Conservation (phyloP, 2,797 vertebrate species). For the Mionectes olivaceus region DNA sequence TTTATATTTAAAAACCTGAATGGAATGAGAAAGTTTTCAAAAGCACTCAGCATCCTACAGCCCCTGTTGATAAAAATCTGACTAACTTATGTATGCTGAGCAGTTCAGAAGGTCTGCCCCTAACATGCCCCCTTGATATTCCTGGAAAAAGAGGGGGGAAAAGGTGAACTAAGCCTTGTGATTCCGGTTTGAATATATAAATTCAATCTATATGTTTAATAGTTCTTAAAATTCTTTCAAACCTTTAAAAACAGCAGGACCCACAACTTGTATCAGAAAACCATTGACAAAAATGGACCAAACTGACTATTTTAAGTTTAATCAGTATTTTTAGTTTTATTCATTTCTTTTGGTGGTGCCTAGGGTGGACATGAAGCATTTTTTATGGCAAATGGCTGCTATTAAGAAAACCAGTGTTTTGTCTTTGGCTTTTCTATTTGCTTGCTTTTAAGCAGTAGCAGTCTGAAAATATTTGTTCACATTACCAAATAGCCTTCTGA, state of each 20-base stretch:
- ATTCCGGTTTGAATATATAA: background rate
- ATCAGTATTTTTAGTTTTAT: background rate
- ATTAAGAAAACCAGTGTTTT: background rate
- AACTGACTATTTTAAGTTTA: background rate
- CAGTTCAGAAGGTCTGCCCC: background rate
- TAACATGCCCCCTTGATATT: background rate
- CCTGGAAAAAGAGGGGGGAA: background rate
- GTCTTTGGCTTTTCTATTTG: background rate
- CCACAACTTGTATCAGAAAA: background rate
- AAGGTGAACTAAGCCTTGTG: background rate
- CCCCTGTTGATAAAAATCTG: background rate
- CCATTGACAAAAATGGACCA: background rate
- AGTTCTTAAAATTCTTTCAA: background rate
- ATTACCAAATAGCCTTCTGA: background rate
- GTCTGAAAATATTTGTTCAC: background rate
- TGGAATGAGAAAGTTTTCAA: background rate
- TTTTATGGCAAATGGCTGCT: background rate
- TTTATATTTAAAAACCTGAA: background rate
- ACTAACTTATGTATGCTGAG: fast-evolving
- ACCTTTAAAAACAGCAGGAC: background rate
- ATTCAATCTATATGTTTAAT: background rate
- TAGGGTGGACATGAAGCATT: background rate
- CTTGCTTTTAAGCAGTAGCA: background rate
- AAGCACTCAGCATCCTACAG: background rate
- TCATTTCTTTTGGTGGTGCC: background rate